A percentile compares a stretch with the other conserved stretches of the same genome.
Evolutionary conservation across 2,888 invertebrate genomes (phyloP).

Genomic region (Ophioninae sp.): DNA sequence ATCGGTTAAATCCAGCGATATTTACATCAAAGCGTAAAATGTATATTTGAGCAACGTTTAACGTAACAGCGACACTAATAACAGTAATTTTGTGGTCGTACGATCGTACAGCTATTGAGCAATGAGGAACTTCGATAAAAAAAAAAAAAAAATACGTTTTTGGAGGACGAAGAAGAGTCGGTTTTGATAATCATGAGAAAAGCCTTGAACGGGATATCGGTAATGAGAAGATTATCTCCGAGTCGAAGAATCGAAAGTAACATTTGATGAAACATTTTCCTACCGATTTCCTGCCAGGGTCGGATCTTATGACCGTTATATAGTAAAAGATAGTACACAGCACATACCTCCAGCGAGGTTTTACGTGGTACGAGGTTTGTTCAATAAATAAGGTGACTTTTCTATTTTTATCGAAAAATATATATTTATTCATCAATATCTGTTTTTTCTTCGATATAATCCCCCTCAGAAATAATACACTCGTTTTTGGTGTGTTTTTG

Average conservation of each 20-base stretch:
- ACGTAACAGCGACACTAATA: neutral
- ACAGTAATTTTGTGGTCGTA: neutral
- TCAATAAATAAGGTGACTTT: no score
- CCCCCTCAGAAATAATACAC: no score
- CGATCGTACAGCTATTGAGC: no score
- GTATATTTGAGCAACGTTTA: neutral
- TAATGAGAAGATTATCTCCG: neutral
- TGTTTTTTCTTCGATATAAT: no score
- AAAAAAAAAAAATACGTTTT: neutral
- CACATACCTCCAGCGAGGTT: no score
- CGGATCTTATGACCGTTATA: neutral
- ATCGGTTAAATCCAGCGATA: neutral
- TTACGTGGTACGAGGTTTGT: no score
- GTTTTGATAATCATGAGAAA: neutral
- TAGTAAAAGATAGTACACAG: no score
- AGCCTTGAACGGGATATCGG: neutral
- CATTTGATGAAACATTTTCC: neutral
- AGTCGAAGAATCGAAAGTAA: neutral
- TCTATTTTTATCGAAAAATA: no score
- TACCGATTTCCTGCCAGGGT: slow-evolving; percentile 1
- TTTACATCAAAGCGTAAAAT: neutral
- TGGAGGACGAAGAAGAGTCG: neutral
- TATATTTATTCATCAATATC: no score
- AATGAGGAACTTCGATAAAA: neutral
- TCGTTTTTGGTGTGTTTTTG: no score